A percentile compares a stretch with the other conserved stretches of the same genome.
Evolutionary conservation across 2,888 invertebrate genomes (phyloP).

Genomic region (Aquatica leii): DNA sequence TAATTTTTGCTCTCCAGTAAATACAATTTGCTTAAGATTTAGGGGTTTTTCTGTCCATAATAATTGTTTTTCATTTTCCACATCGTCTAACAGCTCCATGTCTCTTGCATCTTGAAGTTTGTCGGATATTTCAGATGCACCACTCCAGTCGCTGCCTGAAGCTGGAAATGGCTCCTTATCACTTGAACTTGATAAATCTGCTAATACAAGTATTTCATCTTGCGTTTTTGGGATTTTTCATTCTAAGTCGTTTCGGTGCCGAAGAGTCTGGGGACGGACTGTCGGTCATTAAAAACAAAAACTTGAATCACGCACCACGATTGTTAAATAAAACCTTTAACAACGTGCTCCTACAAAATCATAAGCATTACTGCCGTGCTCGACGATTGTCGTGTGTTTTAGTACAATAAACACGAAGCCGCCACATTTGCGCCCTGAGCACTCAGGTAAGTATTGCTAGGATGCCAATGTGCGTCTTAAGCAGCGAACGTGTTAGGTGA

Average conservation of each 20-base stretch:
- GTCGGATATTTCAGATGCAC: not conserved
- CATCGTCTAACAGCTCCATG: not conserved
- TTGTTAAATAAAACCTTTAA: no score
- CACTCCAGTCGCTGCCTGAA: not conserved
- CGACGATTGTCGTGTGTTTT: no score
- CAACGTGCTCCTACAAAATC: not conserved
- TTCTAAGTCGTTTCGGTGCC: no score
- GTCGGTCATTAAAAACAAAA: not conserved
- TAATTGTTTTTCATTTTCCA: not conserved
- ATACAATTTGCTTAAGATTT: not conserved
- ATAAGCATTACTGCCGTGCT: no score
- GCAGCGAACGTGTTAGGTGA: not conserved
- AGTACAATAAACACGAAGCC: no score
- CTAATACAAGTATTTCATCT: not conserved
- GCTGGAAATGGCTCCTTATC: not conserved
- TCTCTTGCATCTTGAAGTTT: not conserved
- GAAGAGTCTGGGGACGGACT: not conserved
- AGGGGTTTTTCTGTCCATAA: not conserved
- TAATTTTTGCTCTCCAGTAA: constrained; percentile 1
- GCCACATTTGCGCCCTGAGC: not conserved
- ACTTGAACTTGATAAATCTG: not conserved
- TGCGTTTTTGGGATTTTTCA: not conserved
- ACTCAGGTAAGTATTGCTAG: not conserved
- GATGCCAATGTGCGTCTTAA: not conserved
- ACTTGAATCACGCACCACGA: not conserved